phyloP scores from a whole-genome alignment of 1,140 invertebrate species.

The Drosophila ogumai region DNA sequence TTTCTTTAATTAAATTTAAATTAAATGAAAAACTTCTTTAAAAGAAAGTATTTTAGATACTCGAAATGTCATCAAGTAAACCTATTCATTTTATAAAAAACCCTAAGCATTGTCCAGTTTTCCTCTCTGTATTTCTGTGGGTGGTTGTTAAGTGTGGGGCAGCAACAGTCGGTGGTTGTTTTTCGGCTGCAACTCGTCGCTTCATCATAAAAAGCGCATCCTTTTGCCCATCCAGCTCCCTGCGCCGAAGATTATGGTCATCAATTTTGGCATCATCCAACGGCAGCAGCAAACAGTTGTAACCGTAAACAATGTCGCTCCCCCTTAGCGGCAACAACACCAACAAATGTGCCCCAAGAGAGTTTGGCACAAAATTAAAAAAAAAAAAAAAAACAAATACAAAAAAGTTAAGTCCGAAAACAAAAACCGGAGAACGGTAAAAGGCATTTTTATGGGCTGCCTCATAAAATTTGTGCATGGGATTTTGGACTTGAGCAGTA shows the following conservation, averaged over 20 bases:
- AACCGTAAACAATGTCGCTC: constrained; percentile 74
- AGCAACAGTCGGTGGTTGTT: constrained; percentile 65
- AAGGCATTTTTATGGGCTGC: constrained; percentile 79
- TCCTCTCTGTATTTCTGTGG: constrained; percentile 24
- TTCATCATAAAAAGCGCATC: constrained; percentile 83
- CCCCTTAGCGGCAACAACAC: constrained; percentile 35
- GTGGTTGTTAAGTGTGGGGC: constrained; percentile 36
- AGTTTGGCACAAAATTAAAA: constrained; percentile 56
- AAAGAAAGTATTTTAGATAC: background rate
- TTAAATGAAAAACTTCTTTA: no score
- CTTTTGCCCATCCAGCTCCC: constrained; percentile 56
- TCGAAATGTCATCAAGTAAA: background rate
- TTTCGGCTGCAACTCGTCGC: constrained; percentile 64
- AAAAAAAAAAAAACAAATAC: constrained; percentile 1
- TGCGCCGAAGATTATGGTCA: constrained; percentile 81
- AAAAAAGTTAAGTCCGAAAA: constrained; percentile 27
- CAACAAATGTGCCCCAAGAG: constrained; percentile 78
- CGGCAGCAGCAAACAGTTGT: constrained; percentile 65
- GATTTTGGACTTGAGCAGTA: constrained; percentile 71
- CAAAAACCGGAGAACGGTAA: constrained; percentile 59
- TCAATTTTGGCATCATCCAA: constrained; percentile 81
- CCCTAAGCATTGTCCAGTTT: background rate
- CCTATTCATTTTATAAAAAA: background rate
- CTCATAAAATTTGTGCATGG: constrained; percentile 82
- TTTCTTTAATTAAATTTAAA: background rate